Base-by-base conservation (phyloP, 2,113 vertebrate genomes). In the Eolophus roseicapilla region DNA sequence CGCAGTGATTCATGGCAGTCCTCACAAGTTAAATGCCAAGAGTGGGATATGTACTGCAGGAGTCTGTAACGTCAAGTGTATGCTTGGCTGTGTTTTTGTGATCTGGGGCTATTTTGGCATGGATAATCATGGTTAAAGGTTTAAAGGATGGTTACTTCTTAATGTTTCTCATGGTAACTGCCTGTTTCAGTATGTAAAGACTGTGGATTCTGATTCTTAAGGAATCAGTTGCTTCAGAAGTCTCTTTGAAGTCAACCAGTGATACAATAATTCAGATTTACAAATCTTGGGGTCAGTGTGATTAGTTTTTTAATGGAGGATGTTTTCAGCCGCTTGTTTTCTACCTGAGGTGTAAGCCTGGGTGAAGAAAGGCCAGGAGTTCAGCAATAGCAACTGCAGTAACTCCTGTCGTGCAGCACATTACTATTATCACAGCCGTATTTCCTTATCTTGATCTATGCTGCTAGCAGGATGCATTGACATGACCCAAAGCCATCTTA, bases 1-100 rank as follows among this genome's bases (percentile, higher is more conserved):
- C 3, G 1, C 7, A 17, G 31, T 3, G 4, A 37, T 8, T 25
- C 9, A 1, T 59, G 11, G 20, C 21, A 37, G 21, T n/a, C n/a
- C 37, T 75, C 25, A 55, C 25, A 55, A 77, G 8, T 43, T 37
- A 62, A 41, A 47, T 53, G 21, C 31, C 11, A n/a, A 35, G 25
- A 11, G 11, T 52, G 21, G 37, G 60, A 49, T 46, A 75, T 17
- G 12, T 27, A 14, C 17, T 78, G 25, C 60, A 12, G 31, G 14
- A 59, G 11, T 71, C 7, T 37, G 23, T n/a, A 37, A 49, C 17
- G 49, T 23, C 1, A 3, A 76, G 18, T 41, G 7, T 31, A 10
- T 0, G 2, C 33, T 64, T 64, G 19, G 23, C 16, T 55, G 4
- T 55, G 16, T 24, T 55, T 35, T 39, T 64, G 29, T 37, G 47